A percentile compares a stretch with the other conserved stretches of the same genome.
These are phyloP conservation scores for Ectemnius continuus DNA, from an alignment of 2,888 invertebrate species.

Conservation along the genomic window DNA sequence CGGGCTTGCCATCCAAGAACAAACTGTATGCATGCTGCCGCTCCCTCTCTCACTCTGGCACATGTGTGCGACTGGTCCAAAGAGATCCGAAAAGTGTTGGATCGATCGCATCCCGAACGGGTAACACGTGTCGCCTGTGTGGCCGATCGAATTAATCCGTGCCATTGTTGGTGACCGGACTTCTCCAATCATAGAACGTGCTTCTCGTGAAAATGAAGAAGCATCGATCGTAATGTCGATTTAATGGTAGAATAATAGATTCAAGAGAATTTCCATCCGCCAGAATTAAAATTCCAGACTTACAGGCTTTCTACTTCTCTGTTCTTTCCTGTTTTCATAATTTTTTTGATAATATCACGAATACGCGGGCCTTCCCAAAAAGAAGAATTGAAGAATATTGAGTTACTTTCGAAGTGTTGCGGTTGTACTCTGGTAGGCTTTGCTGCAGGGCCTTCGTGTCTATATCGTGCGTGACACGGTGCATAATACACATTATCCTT, in stretches of 20 bases:
- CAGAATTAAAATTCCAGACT: too few species aligned
- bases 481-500: slow-evolving; percentile 50
- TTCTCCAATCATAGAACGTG: slow-evolving; percentile 53
- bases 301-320: too few species aligned
- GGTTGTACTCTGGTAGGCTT: slow-evolving; percentile 40
- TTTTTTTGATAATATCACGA: too few species aligned
- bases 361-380: neutral
- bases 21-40: neutral
- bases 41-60: too few species aligned
- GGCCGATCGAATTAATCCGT: slow-evolving; percentile 57
- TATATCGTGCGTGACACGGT: slow-evolving; percentile 37
- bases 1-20: neutral
- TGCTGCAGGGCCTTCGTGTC: slow-evolving; percentile 36
- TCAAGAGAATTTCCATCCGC: too few species aligned
- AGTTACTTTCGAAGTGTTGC: slow-evolving; percentile 27
- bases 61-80: slow-evolving; percentile 16
- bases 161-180: slow-evolving; percentile 59
- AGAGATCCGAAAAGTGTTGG: slow-evolving; percentile 49
- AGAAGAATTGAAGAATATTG: slow-evolving; percentile 30
- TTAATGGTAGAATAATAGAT: too few species aligned
- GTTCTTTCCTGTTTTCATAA: too few species aligned
- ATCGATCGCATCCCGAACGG: slow-evolving; percentile 42
- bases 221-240: too few species aligned
- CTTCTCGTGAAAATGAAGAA: neutral
- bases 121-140: slow-evolving; percentile 58